Base-by-base conservation (phyloP, 1,140 invertebrate genomes). In the Manduca sexta region DNA sequence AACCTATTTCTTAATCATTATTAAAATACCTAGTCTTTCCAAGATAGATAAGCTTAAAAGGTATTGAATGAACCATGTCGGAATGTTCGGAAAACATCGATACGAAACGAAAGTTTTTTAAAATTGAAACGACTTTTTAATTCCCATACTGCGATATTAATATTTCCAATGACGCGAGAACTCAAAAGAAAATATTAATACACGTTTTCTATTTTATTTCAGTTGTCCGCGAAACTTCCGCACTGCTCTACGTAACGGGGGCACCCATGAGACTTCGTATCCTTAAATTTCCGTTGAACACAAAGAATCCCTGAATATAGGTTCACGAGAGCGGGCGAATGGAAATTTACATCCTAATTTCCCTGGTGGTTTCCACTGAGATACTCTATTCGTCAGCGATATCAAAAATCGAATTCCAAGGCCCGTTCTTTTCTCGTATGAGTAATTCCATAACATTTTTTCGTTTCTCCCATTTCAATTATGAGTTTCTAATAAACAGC, bases 321-420 rank as follows among this genome's bases (percentile, higher is more conserved):
- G 63, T 76, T 69, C 64, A 63, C 61, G 56, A 42, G 62, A 73
- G 53, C 56, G 69, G 29, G 60, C 60, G 70, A 84, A 79, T 74
- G 66, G 52, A 74, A 84, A 79, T 84, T 81, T 84, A 78, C 77
- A 81, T 81, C 68, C 77, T 81, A 84, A 84, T 84, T 84, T 84
- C 80, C 80, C 77, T 49, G 37, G 77, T 67, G 80, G 55, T 74
- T 64, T 56, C 53, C 31, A 26, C 38, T 50, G 58, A 55, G 56
- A 56, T 34, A 18, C 54, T 69, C 56, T 71, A 73, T 76, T 82
- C 71, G 70, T 80, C 70, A 76, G 61, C 52, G 49, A 71, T 73
- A 77, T 69, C 68, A 71, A 74, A 73, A 70, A 64, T 72, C 67
- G 59, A 65, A 62, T 48, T 37, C 26, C 37, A 40, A 30, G 15